phyloP scores from a whole-genome alignment of 2,888 invertebrate species.

The Athrips mouffetella region DNA sequence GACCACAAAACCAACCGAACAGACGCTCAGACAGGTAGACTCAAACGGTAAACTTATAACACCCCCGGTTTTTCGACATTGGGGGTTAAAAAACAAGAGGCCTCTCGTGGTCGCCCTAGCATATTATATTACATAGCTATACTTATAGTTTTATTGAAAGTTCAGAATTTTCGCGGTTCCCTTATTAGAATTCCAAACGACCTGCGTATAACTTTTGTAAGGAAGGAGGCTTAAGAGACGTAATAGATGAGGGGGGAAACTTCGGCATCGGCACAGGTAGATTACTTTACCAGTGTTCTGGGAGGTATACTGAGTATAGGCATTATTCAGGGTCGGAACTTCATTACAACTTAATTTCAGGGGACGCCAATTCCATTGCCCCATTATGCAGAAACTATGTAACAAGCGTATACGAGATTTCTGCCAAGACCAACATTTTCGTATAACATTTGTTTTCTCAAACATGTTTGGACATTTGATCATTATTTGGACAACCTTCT shows the following conservation, averaged over 20 bases:
- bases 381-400: not conserved
- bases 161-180: too few relatives aligned
- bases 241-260: slow-evolving; percentile 9
- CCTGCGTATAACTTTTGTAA: not conserved
- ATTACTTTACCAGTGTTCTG: slow-evolving; percentile 13
- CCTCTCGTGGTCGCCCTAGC: too few relatives aligned
- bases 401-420: not conserved
- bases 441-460: too few relatives aligned
- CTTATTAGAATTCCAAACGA: not conserved
- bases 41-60: too few relatives aligned
- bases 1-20: too few relatives aligned
- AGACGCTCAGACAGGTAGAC: too few relatives aligned
- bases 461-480: too few relatives aligned
- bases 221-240: not conserved
- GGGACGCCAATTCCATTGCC: not conserved
- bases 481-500: too few relatives aligned
- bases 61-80: too few relatives aligned
- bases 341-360: slow-evolving; percentile 4
- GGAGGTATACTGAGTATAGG: not conserved
- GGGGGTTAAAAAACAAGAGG: too few relatives aligned
- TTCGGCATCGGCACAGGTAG: slow-evolving; percentile 7
- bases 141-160: too few relatives aligned
- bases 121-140: too few relatives aligned
- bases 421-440: not conserved
- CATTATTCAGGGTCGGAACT: not conserved